Percentiles rank a stretch among this genome's conserved stretches.
Conservation (phyloP, 64 coral and sea anemone genomes). For the Montipora efflorescens region DNA sequence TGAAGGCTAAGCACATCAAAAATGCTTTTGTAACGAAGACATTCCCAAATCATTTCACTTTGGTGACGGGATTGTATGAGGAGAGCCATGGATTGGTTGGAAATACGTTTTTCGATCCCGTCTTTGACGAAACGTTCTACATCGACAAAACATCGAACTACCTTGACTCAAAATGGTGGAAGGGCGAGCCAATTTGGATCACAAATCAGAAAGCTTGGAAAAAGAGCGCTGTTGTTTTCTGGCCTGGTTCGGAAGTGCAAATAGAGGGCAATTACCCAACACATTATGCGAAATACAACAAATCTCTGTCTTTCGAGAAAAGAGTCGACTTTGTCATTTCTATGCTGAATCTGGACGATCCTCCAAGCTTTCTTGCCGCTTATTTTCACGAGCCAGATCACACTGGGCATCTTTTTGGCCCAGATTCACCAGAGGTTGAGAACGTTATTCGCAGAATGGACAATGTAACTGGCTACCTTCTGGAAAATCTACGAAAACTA, state of each 20-base stretch:
- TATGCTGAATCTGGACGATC: constrained; percentile 48
- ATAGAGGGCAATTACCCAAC: constrained; percentile 69
- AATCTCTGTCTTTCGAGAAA: constrained; percentile 36
- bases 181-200: constrained; percentile 79
- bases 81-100: constrained; percentile 91
- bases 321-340: constrained; percentile 69
- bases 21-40: constrained; percentile 89
- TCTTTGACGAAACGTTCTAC: constrained; percentile 80
- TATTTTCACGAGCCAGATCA: constrained; percentile 89
- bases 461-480: constrained; percentile 78
- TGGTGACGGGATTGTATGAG: constrained; percentile 91
- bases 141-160: constrained; percentile 12
- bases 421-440: constrained; percentile 75
- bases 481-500: constrained; percentile 45
- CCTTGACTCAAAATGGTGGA: constrained; percentile 76
- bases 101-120: constrained; percentile 86
- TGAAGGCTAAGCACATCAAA: constrained; percentile 77
- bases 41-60: constrained; percentile 89
- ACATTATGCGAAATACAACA: constrained; percentile 45
- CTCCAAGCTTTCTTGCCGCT: constrained; percentile 74
- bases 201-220: constrained; percentile 76
- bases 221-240: constrained; percentile 83
- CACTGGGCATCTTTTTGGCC: constrained; percentile 81
- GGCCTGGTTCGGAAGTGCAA: constrained; percentile 82
- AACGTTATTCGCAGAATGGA: constrained; percentile 72